phyloP scores from a whole-genome alignment of 37 sponge, comb jelly and placozoan species.

The Ephydatia muelleri region DNA sequence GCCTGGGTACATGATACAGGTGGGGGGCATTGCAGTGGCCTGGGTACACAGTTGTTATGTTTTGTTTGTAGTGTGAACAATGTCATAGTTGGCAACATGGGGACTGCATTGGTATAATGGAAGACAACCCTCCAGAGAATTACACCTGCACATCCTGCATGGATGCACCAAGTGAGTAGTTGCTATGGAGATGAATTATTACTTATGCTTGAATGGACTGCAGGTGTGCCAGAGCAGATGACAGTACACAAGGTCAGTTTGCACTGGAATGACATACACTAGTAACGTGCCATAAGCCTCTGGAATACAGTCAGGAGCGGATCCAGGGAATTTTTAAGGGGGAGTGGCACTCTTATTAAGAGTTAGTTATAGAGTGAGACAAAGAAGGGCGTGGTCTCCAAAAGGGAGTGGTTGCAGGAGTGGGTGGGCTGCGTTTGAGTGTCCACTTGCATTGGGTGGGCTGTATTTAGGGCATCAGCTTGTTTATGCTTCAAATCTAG shows the following conservation, averaged over 20 bases:
- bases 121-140: constrained; percentile 48
- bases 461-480: not conserved
- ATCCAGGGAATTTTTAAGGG: too few relatives aligned
- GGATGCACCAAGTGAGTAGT: constrained; percentile 50
- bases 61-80: constrained; percentile 75
- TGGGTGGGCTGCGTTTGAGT: too few relatives aligned
- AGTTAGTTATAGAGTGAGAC: too few relatives aligned
- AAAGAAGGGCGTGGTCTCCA: too few relatives aligned
- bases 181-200: not conserved
- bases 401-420: too few relatives aligned
- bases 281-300: too few relatives aligned
- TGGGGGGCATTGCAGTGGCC: not conserved
- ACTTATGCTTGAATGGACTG: not conserved
- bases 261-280: too few relatives aligned
- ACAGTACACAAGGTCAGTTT: not conserved
- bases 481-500: not conserved
- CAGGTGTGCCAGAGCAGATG: not conserved
- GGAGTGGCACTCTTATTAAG: too few relatives aligned
- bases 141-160: constrained; percentile 71
- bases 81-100: constrained; percentile 88
- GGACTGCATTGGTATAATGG: constrained; percentile 72
- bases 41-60: not conserved
- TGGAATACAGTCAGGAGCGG: too few relatives aligned
- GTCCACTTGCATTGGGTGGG: not conserved
- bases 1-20: too few relatives aligned